Percentiles rank a stretch among this genome's conserved stretches.
Conservation (phyloP, 2,113 vertebrate genomes). For the Amia ocellicauda region DNA sequence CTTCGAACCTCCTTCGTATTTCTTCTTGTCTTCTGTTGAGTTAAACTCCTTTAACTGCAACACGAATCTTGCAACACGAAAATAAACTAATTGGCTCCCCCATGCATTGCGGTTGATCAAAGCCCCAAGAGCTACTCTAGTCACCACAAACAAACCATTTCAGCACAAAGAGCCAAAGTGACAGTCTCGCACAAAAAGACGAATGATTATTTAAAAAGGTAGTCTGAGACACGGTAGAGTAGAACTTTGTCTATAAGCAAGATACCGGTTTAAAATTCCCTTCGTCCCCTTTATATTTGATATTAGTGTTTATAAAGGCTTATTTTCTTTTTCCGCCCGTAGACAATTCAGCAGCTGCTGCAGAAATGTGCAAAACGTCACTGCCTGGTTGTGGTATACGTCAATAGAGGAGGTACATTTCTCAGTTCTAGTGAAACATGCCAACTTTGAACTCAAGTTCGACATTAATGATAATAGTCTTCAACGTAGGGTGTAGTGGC, state of each 20-base stretch:
- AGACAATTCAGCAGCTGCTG: conserved; percentile 14
- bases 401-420: background rate
- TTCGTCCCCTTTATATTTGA: background rate
- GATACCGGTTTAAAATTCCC: background rate
- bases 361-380: conserved; percentile 13
- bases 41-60: conserved; percentile 3
- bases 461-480: too few species aligned
- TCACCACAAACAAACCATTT: conserved; percentile 67
- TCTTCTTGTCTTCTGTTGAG: conserved; percentile 21
- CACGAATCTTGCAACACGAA: conserved; percentile 11
- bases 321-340: conserved; percentile 2
- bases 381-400: conserved; percentile 5
- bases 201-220: conserved; percentile 2
- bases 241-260: background rate
- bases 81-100: conserved; percentile 26
- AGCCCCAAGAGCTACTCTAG: conserved; percentile 45
- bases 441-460: too few species aligned
- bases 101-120: conserved; percentile 39
- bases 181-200: conserved; percentile 24
- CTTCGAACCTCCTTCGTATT: conserved; percentile 30
- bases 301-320: conserved; percentile 12
- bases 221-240: background rate
- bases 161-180: conserved; percentile 47
- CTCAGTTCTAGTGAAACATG: too few species aligned
- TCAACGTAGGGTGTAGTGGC: too few species aligned